Percentiles rank a stretch among this genome's conserved stretches.
Evolutionary conservation across 2,888 invertebrate species (phyloP).

Genomic region (Zhengitettix transpicula): DNA sequence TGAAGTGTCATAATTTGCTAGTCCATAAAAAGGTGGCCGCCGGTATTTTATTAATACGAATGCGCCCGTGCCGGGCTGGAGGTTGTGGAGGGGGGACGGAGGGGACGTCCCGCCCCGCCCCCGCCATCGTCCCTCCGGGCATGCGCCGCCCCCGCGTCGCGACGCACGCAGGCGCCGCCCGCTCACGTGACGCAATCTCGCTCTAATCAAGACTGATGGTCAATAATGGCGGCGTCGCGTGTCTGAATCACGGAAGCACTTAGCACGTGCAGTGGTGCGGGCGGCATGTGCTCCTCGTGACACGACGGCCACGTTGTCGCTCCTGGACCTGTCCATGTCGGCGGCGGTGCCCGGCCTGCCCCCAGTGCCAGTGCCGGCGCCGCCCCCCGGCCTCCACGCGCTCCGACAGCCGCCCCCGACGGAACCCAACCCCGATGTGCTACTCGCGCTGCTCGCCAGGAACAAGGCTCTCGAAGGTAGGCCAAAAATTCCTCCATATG

Average conservation of each 20-base stretch:
- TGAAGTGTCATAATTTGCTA: no score
- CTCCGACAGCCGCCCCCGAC: conserved; percentile 21
- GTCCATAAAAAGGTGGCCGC: no score
- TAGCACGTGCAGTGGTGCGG: conserved; percentile 8
- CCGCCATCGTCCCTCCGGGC: no score
- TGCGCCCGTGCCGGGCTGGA: not conserved
- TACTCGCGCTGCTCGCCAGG: conserved; percentile 65
- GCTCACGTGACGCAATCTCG: conserved; percentile 16
- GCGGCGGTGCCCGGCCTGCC: conserved; percentile 18
- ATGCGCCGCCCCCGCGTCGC: not conserved
- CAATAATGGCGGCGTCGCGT: conserved; percentile 27
- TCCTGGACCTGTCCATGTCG: conserved; percentile 28
- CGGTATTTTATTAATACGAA: not conserved
- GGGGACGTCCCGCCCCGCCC: not conserved
- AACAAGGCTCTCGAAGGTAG: conserved; percentile 83
- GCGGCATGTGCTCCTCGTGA: not conserved
- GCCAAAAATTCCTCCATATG: conserved; percentile 19
- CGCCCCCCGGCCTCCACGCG: conserved; percentile 15
- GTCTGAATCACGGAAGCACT: conserved; percentile 24
- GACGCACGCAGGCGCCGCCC: conserved; percentile 12
- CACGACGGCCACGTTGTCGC: conserved; percentile 19
- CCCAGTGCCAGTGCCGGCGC: conserved; percentile 17
- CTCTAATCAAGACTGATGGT: conserved; percentile 30
- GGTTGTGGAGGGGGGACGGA: not conserved
- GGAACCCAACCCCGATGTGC: conserved; percentile 61